Evolutionary conservation across 2,797 vertebrate genomes (phyloP).

Genomic region (Mormyrops attenuatus): DNA sequence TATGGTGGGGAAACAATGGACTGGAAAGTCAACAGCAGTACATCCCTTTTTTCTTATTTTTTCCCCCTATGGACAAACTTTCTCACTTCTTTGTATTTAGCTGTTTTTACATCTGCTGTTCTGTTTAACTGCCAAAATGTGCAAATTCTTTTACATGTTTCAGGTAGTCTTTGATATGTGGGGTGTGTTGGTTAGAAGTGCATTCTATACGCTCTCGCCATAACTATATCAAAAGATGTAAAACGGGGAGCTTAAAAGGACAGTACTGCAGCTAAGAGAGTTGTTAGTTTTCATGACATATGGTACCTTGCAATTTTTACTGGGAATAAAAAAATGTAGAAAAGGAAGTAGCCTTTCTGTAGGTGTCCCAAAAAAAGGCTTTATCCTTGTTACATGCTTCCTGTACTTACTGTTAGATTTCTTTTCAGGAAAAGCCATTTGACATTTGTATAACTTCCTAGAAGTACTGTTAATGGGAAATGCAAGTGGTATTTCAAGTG

Average conservation of each 20-base stretch:
- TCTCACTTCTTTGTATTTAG: neutral
- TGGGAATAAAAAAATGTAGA: neutral
- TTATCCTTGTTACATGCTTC: neutral
- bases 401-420: neutral
- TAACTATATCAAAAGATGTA: neutral
- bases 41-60: neutral
- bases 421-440: neutral
- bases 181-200: neutral
- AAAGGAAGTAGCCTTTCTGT: neutral
- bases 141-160: neutral
- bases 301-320: neutral
- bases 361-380: neutral
- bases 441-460: neutral
- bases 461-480: neutral
- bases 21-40: neutral
- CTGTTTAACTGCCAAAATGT: neutral
- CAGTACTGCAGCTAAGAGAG: neutral
- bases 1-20: neutral
- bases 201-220: neutral
- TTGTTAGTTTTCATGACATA: neutral
- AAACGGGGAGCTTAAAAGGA: neutral
- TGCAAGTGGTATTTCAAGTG: neutral
- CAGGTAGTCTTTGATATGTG: neutral
- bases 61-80: neutral
- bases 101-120: neutral